Evolutionary conservation across 2,888 invertebrate species (phyloP).

Genomic region (Ecdyonurus torrentis): DNA sequence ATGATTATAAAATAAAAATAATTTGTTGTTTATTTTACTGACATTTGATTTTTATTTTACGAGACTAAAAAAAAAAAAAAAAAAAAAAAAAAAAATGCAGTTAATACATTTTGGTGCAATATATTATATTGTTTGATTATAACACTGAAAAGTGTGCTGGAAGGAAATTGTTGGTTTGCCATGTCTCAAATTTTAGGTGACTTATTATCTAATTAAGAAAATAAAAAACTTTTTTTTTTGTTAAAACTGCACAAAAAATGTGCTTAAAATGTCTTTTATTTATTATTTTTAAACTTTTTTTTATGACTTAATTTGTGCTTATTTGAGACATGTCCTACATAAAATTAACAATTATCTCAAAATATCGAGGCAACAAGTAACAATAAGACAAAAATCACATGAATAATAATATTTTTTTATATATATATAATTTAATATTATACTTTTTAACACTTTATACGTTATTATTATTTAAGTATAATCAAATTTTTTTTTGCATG

Average conservation of each 20-base stretch:
- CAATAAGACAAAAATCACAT: background rate
- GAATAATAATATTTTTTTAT: too few species aligned
- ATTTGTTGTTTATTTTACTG: background rate
- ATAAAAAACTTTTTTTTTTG: background rate
- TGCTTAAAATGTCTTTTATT: background rate
- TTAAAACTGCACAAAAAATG: background rate
- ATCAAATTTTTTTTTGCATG: too few species aligned
- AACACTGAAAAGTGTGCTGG: background rate
- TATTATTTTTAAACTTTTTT: background rate
- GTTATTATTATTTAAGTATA: background rate
- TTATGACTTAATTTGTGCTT: background rate
- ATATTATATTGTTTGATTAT: background rate
- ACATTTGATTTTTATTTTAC: background rate
- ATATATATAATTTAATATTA: background rate
- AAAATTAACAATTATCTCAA: constrained; percentile 2
- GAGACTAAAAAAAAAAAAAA: background rate
- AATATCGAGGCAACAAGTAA: constrained; percentile 3
- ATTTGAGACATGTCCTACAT: background rate
- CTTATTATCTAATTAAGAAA: background rate
- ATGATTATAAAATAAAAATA: background rate
- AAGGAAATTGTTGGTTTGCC: background rate
- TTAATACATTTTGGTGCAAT: background rate
- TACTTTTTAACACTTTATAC: background rate
- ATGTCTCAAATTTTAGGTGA: background rate
- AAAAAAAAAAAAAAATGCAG: too few species aligned